A percentile compares a stretch with the other conserved stretches of the same genome.
phyloP scores from a whole-genome alignment of 2,797 vertebrate species.

The Poeciliopsis gracilis region DNA sequence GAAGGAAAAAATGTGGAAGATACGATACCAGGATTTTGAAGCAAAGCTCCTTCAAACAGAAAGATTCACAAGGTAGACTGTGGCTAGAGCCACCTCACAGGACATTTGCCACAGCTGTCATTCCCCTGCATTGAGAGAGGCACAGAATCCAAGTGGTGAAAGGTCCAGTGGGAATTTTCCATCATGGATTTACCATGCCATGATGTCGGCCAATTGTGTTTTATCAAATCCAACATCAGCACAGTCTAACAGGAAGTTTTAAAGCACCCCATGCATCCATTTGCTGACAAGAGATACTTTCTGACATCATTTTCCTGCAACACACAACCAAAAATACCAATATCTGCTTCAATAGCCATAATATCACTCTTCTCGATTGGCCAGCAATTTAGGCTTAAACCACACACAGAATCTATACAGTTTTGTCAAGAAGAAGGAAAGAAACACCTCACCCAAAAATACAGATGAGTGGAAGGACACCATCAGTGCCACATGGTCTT shows the following conservation, averaged over 20 bases:
- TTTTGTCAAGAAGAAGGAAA: not conserved
- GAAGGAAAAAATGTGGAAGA: not conserved
- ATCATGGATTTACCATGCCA: not conserved
- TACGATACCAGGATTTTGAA: not conserved
- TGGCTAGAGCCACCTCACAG: not conserved
- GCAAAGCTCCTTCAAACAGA: not conserved
- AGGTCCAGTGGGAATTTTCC: not conserved
- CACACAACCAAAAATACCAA: not conserved
- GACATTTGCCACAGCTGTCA: not conserved
- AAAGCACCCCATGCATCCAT: not conserved
- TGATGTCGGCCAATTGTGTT: not conserved
- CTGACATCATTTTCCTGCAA: not conserved
- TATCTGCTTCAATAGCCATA: not conserved
- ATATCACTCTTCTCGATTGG: not conserved
- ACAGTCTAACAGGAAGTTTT: not conserved
- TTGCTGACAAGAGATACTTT: not conserved
- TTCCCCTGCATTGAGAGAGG: not conserved
- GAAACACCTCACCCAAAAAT: not conserved
- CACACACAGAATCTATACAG: not conserved
- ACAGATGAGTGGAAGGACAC: not conserved
- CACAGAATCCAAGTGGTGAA: not conserved
- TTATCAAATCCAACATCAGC: not conserved
- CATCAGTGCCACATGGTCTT: not conserved
- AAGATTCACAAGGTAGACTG: not conserved
- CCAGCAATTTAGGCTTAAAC: not conserved